phyloP scores from a whole-genome alignment of 2,797 vertebrate genomes.

The Valencia hispanica region DNA sequence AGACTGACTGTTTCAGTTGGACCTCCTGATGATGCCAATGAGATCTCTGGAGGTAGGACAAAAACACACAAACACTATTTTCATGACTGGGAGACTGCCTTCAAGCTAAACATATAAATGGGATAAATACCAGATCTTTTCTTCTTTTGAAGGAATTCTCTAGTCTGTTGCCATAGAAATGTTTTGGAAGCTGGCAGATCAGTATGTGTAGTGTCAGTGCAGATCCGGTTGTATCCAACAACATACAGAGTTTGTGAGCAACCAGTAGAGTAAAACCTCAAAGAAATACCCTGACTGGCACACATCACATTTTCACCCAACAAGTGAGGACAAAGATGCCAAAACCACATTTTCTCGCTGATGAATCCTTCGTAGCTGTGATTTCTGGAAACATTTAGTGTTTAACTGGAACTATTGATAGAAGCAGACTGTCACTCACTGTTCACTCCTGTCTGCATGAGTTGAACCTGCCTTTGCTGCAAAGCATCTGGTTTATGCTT shows the following conservation, averaged over 20 bases:
- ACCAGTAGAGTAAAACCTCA: constrained; percentile 13
- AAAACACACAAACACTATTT: constrained; percentile 34
- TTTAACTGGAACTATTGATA: constrained; percentile 32
- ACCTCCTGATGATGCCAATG: constrained; percentile 74
- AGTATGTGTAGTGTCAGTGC: constrained; percentile 18
- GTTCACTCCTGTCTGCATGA: constrained; percentile 21
- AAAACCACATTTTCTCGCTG: constrained; percentile 27
- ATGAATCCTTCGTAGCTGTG: constrained; percentile 31
- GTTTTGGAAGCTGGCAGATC: constrained; percentile 33
- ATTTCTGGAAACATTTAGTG: constrained; percentile 34
- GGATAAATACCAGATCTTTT: constrained; percentile 11
- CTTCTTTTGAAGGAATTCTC: constrained; percentile 26
- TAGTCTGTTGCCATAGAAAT: constrained; percentile 51
- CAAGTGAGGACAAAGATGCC: constrained; percentile 27
- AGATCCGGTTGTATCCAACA: constrained; percentile 15
- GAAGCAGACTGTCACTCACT: constrained; percentile 22
- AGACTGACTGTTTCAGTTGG: constrained; percentile 60
- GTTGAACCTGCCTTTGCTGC: background rate
- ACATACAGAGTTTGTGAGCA: constrained; percentile 24
- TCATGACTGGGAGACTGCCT: constrained; percentile 33
- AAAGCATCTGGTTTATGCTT: constrained; percentile 23
- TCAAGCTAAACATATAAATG: constrained; percentile 32
- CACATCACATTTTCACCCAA: constrained; percentile 26
- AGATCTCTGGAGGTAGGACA: constrained; percentile 81
- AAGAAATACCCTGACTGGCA: constrained; percentile 17